Conservation (phyloP, 1,140 invertebrate species). For the Euschistus heros region DNA sequence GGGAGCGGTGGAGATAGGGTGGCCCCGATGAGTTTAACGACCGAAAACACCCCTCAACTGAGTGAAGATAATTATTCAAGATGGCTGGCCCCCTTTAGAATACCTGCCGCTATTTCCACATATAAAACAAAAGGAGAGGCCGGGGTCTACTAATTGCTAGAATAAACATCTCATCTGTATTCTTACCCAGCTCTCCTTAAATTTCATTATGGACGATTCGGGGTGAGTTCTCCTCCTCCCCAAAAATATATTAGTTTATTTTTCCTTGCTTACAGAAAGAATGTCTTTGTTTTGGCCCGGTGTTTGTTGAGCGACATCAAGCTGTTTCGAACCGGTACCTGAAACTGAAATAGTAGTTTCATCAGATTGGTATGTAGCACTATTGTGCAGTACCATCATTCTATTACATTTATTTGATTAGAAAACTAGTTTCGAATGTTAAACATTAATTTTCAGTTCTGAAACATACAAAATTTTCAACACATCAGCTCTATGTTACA, state of each 20-base stretch:
- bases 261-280: neutral
- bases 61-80: neutral
- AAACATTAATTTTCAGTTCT: too few species aligned
- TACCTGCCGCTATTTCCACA: conserved; percentile 13
- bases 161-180: conserved; percentile 11
- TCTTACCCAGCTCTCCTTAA: neutral
- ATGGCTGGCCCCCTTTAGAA: conserved; percentile 11
- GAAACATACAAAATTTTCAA: too few species aligned
- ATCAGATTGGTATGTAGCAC: too few species aligned
- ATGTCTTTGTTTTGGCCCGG: neutral
- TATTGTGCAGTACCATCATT: too few species aligned
- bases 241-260: conserved; percentile 14
- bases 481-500: too few species aligned
- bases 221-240: neutral
- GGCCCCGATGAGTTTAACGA: neutral
- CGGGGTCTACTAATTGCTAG: conserved; percentile 9
- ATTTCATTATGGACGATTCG: conserved; percentile 14
- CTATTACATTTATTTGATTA: too few species aligned
- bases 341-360: too few species aligned
- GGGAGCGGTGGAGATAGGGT: neutral
- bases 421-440: too few species aligned
- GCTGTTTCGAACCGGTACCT: too few species aligned
- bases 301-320: too few species aligned
- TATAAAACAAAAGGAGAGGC: conserved; percentile 15
- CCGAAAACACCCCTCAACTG: neutral